These are phyloP conservation scores for Stigmatopora nigra DNA, from an alignment of 2,113 vertebrate genomes.

Conservation along the genomic window DNA sequence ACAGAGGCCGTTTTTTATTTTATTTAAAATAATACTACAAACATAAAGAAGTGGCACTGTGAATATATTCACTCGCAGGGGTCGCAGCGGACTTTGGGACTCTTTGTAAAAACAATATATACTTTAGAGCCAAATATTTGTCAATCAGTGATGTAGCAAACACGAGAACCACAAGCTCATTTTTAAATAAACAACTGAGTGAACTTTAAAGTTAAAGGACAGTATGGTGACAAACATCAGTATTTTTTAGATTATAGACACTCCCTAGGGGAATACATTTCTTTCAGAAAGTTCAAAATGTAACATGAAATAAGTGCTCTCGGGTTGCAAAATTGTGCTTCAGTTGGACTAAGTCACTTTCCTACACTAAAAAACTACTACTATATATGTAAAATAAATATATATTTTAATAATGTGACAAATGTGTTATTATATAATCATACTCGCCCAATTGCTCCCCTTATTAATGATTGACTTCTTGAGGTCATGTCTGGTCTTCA, in stretches of 20 bases:
- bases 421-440: no score
- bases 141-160: background rate
- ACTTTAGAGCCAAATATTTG: conserved; percentile 4
- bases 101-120: conserved; percentile 2
- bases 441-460: no score
- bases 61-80: conserved; percentile 39
- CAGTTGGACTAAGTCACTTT: no score
- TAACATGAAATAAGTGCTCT: no score
- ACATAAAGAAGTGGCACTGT: conserved; percentile 50
- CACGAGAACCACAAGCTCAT: background rate
- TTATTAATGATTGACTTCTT: no score
- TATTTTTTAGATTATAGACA: background rate
- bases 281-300: no score
- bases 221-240: background rate
- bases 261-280: background rate
- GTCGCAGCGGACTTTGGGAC: conserved; percentile 16
- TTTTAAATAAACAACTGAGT: background rate
- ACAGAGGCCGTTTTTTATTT: conserved; percentile 38
- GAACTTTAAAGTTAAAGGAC: background rate
- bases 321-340: no score
- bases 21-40: conserved; percentile 28
- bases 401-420: no score
- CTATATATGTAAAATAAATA: no score
- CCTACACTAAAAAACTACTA: no score
- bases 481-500: no score